These are phyloP conservation scores for Etheostoma nigrum DNA, from an alignment of 2,797 vertebrate genomes.

Conservation along the genomic window DNA sequence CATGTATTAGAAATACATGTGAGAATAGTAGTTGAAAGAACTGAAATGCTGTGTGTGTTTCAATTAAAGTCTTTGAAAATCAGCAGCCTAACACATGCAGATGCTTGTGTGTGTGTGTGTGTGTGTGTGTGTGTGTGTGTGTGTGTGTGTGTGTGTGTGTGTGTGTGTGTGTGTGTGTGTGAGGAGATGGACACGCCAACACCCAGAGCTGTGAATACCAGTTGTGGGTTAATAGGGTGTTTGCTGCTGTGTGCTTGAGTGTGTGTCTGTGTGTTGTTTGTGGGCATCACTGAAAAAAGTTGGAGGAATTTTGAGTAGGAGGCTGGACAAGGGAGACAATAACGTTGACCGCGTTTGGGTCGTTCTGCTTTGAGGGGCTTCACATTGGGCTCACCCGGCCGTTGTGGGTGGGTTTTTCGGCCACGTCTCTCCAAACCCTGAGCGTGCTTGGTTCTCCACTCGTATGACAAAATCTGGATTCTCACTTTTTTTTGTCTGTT, in stretches of 20 bases:
- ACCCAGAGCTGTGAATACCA: conserved; percentile 17
- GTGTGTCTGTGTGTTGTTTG: conserved; percentile 9
- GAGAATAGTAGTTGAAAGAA: conserved; percentile 13
- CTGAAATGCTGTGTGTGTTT: conserved; percentile 48
- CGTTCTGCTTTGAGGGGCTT: conserved; percentile 15
- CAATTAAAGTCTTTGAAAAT: conserved; percentile 55
- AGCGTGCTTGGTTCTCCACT: conserved; percentile 40
- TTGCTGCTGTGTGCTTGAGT: conserved; percentile 16
- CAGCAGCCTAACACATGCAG: conserved; percentile 46
- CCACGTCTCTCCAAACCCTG: conserved; percentile 38
- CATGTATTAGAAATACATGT: conserved; percentile 25
- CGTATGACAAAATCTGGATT: conserved; percentile 16
- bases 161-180: conserved; percentile 16
- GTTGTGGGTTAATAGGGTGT: conserved; percentile 7
- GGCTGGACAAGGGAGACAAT: background rate
- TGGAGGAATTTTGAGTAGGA: background rate
- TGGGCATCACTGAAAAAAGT: conserved; percentile 5
- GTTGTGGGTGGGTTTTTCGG: conserved; percentile 6
- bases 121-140: conserved; percentile 4
- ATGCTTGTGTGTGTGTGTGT: conserved; percentile 14
- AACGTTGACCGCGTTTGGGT: conserved; percentile 1
- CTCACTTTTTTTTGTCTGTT: background rate
- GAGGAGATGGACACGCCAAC: conserved; percentile 1
- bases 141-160: background rate
- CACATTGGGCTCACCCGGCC: conserved; percentile 9